Base-by-base conservation (phyloP, 2,888 invertebrate species). In the Drosophila kanekoi region DNA sequence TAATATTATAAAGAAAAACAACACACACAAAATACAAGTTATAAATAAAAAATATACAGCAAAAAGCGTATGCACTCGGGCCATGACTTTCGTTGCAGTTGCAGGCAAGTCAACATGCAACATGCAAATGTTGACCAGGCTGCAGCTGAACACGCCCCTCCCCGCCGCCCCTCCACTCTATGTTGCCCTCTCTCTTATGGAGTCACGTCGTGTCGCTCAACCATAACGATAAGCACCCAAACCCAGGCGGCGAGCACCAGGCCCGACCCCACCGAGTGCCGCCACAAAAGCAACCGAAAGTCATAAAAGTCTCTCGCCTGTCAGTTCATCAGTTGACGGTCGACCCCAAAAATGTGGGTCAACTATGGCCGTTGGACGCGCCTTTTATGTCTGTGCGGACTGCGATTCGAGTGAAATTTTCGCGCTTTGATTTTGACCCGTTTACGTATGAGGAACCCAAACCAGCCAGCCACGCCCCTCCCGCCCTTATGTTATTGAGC, bases 291-390 rank as follows among this genome's bases (percentile, higher is more conserved):
- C 51, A 23, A 57, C 49, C 53, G 53, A 44, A 58, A 58, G 77
- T 76, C 78, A 82, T 84, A 82, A 82, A 82, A 69, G 80, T 84
- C 81, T 84, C 81, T 78, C 61, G 72, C 53, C 64, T 72, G 69
- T 69, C 72, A 72, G 77, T 69, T 78, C 70, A 64, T 83, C 83
- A 66, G 67, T 43, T 53, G 58, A 40, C 52, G 20, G 53, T 20
- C 48, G 43, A 48, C 44, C 57, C 72, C 35, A 54, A 63, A 60
- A 53, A 80, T 82, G 74, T 82, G 81, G 79, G 71, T 74, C 82
- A 81, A 63, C 51, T 41, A 43, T n/a, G 54, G 67, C 53, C 54
- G 16, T 52, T 74, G 77, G 73, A 70, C 79, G 41, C 73, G 71
- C 79, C 81, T 80, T 66, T 51, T 49, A 35, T 49, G 64, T 69